Conservation (phyloP, 2,888 invertebrate genomes). For the Acleris laterana region DNA sequence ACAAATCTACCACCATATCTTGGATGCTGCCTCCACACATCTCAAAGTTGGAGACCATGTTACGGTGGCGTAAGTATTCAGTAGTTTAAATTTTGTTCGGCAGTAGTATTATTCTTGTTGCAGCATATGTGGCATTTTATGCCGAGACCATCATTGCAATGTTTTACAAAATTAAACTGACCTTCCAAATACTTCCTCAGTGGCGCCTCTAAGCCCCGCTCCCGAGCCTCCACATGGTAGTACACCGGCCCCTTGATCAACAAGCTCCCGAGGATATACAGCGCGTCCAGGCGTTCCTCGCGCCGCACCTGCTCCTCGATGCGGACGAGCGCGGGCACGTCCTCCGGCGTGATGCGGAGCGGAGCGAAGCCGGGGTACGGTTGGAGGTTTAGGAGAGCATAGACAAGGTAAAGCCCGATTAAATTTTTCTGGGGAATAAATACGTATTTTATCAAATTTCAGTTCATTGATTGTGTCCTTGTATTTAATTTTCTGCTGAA, state of each 20-base stretch:
- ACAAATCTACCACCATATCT: too few relatives aligned
- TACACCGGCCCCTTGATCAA: slow-evolving; percentile 58
- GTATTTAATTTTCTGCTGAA: too few relatives aligned
- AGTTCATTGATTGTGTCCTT: too few relatives aligned
- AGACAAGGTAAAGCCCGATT: slow-evolving; percentile 68
- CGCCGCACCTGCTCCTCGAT: slow-evolving; percentile 58
- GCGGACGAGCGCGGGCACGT: slow-evolving; percentile 53
- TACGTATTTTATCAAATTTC: too few relatives aligned
- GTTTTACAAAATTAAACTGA: slow-evolving; percentile 41
- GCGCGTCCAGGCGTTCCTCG: slow-evolving; percentile 58
- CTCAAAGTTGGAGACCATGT: too few relatives aligned
- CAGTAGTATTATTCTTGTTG: too few relatives aligned
- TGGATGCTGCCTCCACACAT: too few relatives aligned
- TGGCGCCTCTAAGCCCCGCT: slow-evolving; percentile 62
- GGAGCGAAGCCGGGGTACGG: slow-evolving; percentile 62
- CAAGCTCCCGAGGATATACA: slow-evolving; percentile 64
- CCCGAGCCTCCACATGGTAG: slow-evolving; percentile 57
- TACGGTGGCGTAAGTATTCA: too few relatives aligned
- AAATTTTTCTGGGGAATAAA: slow-evolving; percentile 48
- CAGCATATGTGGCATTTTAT: neutral
- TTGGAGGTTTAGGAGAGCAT: slow-evolving; percentile 63
- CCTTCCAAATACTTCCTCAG: slow-evolving; percentile 69
- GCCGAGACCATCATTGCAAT: neutral
- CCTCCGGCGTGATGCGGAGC: slow-evolving; percentile 59
- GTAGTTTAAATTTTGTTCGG: too few relatives aligned